Evolutionary conservation across 1,140 invertebrate species (phyloP).

Genomic region (Meloidogyne exigua): DNA sequence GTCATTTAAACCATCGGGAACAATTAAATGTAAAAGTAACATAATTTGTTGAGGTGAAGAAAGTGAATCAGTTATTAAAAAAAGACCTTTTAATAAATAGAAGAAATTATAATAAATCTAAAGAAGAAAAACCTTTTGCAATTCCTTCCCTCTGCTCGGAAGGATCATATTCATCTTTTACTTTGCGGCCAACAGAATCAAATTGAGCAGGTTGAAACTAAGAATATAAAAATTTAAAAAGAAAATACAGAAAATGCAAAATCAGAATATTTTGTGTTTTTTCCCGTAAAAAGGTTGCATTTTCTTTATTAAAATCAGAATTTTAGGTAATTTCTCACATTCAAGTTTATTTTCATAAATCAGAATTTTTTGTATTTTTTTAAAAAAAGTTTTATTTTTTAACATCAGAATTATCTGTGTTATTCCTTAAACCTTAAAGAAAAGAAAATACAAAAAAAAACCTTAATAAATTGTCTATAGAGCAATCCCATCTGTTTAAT

Average conservation of each 20-base stretch:
- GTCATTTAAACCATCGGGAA: constrained; percentile 82
- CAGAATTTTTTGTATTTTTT: too few species aligned
- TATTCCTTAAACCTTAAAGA: not conserved
- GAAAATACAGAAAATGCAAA: too few species aligned
- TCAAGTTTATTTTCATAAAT: too few species aligned
- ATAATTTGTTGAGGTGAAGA: constrained; percentile 71
- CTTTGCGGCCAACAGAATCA: constrained; percentile 85
- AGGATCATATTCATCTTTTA: constrained; percentile 77
- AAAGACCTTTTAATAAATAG: constrained; percentile 68
- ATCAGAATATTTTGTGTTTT: too few species aligned
- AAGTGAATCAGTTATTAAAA: constrained; percentile 73
- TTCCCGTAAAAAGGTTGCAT: too few species aligned
- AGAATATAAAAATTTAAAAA: constrained; percentile 29
- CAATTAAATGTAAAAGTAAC: constrained; percentile 62
- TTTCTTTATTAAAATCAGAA: too few species aligned
- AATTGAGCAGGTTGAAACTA: constrained; percentile 79
- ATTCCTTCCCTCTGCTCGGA: constrained; percentile 85
- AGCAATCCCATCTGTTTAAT: constrained; percentile 71
- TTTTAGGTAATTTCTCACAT: too few species aligned
- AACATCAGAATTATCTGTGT: too few species aligned
- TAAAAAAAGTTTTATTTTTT: too few species aligned
- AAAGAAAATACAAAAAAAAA: constrained; percentile 62
- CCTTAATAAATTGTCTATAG: constrained; percentile 76
- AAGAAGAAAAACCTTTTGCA: constrained; percentile 68
- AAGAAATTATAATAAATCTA: not conserved